A percentile compares a stretch with the other conserved stretches of the same genome.
Evolutionary conservation across 2,888 invertebrate genomes (phyloP).

Genomic region (Synergus gifuensis): DNA sequence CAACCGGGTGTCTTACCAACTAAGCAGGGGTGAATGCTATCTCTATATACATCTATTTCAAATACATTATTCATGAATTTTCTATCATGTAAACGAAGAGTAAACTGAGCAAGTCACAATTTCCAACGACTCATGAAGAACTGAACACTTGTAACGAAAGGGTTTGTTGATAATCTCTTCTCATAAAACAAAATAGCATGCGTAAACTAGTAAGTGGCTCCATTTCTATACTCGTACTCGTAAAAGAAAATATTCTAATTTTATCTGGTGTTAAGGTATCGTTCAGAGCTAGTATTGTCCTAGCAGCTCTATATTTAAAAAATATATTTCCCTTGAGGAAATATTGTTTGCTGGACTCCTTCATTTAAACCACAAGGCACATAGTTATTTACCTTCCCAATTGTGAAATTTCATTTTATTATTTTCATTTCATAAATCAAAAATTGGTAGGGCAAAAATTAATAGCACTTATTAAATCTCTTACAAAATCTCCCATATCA

Average conservation of each 20-base stretch:
- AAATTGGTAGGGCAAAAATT: neutral
- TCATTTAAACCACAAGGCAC: neutral
- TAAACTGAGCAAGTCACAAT: conserved; percentile 30
- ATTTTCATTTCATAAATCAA: neutral
- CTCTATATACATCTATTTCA: neutral
- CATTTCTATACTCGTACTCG: neutral
- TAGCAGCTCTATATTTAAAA: conserved; percentile 16
- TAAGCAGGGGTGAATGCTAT: conserved; percentile 8
- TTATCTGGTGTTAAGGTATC: conserved; percentile 19
- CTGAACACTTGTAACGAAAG: conserved; percentile 17
- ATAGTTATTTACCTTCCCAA: neutral
- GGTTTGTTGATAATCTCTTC: conserved; percentile 23
- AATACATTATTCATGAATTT: conserved; percentile 41
- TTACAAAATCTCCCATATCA: too few species aligned
- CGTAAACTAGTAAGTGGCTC: conserved; percentile 17
- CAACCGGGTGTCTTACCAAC: conserved; percentile 65
- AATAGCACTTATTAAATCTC: too few species aligned
- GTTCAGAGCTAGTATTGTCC: neutral
- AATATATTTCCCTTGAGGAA: neutral
- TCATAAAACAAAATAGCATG: conserved; percentile 27
- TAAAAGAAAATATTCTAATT: conserved; percentile 32
- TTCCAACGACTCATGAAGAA: conserved; percentile 29
- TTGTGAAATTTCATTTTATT: neutral
- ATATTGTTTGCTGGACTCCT: conserved; percentile 1
- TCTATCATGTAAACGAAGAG: conserved; percentile 33